These are phyloP conservation scores for Tribolium madens DNA, from an alignment of 1,140 invertebrate genomes.

Conservation along the genomic window DNA sequence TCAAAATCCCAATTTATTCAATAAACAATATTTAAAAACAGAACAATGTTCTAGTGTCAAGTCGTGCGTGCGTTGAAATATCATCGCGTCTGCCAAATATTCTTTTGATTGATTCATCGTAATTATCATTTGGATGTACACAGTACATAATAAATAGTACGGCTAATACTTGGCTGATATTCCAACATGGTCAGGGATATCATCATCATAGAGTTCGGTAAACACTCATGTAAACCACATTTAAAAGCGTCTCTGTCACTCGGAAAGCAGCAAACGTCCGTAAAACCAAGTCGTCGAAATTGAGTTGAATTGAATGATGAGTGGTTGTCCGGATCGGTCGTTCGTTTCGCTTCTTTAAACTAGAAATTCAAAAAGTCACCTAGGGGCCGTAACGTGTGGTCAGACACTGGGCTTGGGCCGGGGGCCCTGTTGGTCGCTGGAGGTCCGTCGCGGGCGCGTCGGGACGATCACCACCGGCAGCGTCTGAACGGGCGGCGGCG, in stretches of 20 bases:
- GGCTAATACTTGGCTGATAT: constrained; percentile 44
- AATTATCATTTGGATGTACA: constrained; percentile 49
- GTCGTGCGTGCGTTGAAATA: constrained; percentile 56
- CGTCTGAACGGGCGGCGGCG: constrained; percentile 51
- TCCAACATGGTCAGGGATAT: constrained; percentile 41
- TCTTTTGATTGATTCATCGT: constrained; percentile 53
- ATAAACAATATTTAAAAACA: constrained; percentile 66
- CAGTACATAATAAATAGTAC: constrained; percentile 47
- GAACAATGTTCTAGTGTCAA: constrained; percentile 63
- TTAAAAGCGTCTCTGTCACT: constrained; percentile 56
- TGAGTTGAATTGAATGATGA: constrained; percentile 28
- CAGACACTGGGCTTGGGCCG: constrained; percentile 59
- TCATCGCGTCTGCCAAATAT: constrained; percentile 54
- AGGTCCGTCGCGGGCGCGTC: constrained; percentile 51
- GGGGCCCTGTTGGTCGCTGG: constrained; percentile 49
- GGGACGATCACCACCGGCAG: constrained; percentile 63
- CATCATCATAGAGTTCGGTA: constrained; percentile 2
- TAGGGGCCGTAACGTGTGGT: constrained; percentile 59
- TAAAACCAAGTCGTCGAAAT: constrained; percentile 40
- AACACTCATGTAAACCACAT: constrained; percentile 54
- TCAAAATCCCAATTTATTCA: constrained; percentile 54
- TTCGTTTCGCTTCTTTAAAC: constrained; percentile 34
- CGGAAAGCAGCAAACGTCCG: constrained; percentile 51
- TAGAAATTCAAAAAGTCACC: constrained; percentile 60
- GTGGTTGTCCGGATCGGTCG: constrained; percentile 5